phyloP scores from a whole-genome alignment of 2,888 invertebrate species.

The Agrochola lota region DNA sequence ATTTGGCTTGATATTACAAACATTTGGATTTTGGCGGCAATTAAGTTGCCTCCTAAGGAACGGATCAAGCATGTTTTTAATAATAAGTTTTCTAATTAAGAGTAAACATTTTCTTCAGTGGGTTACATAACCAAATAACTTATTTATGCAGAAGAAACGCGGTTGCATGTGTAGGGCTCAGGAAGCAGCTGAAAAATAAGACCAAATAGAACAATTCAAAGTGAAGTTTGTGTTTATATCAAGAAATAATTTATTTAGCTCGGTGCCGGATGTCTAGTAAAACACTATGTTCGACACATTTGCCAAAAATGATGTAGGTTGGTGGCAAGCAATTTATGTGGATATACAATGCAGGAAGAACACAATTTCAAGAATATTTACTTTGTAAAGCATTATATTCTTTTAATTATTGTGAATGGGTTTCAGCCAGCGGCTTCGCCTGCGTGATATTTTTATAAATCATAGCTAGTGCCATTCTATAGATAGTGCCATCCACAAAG shows the following conservation, averaged over 20 bases:
- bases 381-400: too few species aligned
- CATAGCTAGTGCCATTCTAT: too few species aligned
- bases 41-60: not conserved
- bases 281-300: not conserved
- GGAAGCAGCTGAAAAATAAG: not conserved
- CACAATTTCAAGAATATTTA: too few species aligned
- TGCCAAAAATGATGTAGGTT: not conserved
- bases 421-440: too few species aligned
- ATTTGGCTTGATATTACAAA: not conserved
- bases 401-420: too few species aligned
- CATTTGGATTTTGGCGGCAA: not conserved
- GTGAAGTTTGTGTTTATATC: not conserved
- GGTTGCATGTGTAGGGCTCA: not conserved
- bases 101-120: not conserved
- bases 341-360: too few species aligned
- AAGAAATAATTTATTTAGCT: not conserved
- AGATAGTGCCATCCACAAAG: too few species aligned
- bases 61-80: not conserved
- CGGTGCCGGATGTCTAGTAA: not conserved
- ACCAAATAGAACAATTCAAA: not conserved
- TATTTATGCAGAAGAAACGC: not conserved
- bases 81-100: not conserved
- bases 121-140: not conserved
- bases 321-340: not conserved
- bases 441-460: too few species aligned